A percentile compares a stretch with the other conserved stretches of the same genome.
Conservation (phyloP, 2,797 vertebrate genomes). For the Tokudaia muenninki region DNA sequence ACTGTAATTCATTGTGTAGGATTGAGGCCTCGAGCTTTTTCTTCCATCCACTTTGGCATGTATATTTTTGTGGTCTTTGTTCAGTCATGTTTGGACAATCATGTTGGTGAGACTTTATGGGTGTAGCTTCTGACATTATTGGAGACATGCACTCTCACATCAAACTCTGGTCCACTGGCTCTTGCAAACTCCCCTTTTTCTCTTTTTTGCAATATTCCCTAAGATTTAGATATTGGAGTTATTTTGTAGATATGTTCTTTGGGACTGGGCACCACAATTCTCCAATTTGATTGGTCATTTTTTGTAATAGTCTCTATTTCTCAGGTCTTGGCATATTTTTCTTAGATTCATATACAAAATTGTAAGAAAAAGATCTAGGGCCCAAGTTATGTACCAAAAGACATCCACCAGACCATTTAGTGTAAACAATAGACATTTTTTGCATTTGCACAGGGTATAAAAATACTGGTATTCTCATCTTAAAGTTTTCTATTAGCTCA, state of each 20-base stretch:
- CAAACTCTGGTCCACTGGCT: background rate
- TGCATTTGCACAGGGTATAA: constrained; percentile 8
- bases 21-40: background rate
- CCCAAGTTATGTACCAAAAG: background rate
- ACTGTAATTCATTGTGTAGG: background rate
- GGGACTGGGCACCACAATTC: background rate
- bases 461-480: background rate
- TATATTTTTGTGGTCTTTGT: background rate
- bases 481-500: constrained; percentile 25
- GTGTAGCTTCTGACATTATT: background rate
- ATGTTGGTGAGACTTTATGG: background rate
- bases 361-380: constrained; percentile 14
- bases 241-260: background rate
- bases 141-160: background rate
- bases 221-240: background rate
- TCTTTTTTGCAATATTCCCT: background rate
- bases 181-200: background rate
- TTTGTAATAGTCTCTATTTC: background rate
- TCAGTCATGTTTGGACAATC: background rate
- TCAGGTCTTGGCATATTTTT: constrained; percentile 44
- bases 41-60: background rate
- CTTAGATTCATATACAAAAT: constrained; percentile 42
- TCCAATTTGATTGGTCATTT: background rate
- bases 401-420: background rate
- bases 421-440: constrained; percentile 12